These are phyloP conservation scores for Oscheius sp. DNA, from an alignment of 1,140 invertebrate genomes.

Conservation along the genomic window DNA sequence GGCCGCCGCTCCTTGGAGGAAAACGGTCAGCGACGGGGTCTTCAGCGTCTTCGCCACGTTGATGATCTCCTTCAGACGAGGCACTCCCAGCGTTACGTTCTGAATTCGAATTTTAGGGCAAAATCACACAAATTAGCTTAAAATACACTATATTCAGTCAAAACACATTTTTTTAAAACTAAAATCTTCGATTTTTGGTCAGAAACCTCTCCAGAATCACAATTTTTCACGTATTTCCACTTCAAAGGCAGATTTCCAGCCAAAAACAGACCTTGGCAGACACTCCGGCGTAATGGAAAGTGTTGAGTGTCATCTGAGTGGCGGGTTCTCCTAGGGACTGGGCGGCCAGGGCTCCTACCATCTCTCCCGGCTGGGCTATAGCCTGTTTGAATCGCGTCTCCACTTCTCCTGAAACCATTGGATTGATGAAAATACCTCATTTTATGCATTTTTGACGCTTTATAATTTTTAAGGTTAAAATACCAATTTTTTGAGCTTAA, in stretches of 20 bases:
- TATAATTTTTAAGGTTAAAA: too few relatives aligned
- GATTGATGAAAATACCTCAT: neutral
- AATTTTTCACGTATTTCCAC: neutral
- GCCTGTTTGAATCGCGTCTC: constrained; percentile 96
- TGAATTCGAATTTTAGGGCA: neutral
- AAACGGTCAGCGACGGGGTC: constrained; percentile 96
- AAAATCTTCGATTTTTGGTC: too few relatives aligned
- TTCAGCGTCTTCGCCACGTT: constrained; percentile 99
- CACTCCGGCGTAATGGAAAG: constrained; percentile 99
- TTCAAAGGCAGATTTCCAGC: neutral
- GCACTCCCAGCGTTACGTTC: constrained; percentile 98
- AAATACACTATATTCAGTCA: neutral
- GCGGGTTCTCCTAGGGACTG: constrained; percentile 98
- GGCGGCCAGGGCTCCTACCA: constrained; percentile 83
- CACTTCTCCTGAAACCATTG: constrained; percentile 74
- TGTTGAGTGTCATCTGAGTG: constrained; percentile 99
- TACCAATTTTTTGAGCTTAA: too few relatives aligned
- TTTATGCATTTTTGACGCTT: too few relatives aligned
- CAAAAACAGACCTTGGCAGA: constrained; percentile 76
- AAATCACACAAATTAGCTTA: neutral
- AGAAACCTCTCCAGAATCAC: neutral
- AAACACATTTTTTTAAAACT: neutral
- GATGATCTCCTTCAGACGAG: constrained; percentile 86
- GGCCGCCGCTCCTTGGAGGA: constrained; percentile 87
- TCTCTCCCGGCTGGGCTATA: constrained; percentile 68